Conservation (phyloP, 2,113 vertebrate genomes). For the Chaenogobius annularis region DNA sequence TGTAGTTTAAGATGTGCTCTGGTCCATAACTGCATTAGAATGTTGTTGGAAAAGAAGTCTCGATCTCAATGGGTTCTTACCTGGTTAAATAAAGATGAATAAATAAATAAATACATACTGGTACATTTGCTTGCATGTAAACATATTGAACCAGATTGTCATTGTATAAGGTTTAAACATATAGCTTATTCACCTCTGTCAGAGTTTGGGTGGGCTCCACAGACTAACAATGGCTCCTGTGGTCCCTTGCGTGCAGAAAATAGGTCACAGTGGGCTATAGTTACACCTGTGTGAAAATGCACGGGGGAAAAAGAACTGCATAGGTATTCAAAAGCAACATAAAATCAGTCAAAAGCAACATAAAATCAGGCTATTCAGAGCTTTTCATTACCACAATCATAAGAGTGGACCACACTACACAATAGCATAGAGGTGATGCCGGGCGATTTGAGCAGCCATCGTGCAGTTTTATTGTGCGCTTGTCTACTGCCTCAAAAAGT, state of each 20-base stretch:
- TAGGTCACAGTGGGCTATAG: constrained; percentile 53
- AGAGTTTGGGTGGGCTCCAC: constrained; percentile 39
- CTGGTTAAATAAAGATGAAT: too few relatives aligned
- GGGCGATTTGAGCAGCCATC: not conserved
- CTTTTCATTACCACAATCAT: constrained; percentile 55
- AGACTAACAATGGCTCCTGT: constrained; percentile 46
- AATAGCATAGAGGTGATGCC: not conserved
- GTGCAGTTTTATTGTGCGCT: not conserved
- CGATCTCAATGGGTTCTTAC: too few relatives aligned
- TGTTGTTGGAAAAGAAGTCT: too few relatives aligned
- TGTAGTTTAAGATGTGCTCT: not conserved
- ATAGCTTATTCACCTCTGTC: constrained; percentile 35
- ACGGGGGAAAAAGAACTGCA: constrained; percentile 37
- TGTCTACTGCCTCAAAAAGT: too few relatives aligned
- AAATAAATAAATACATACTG: too few relatives aligned
- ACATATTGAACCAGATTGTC: not conserved
- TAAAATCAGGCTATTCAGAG: constrained; percentile 24
- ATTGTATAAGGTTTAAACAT: constrained; percentile 34
- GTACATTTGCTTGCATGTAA: constrained; percentile 14
- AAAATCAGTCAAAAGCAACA: constrained; percentile 2
- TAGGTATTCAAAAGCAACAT: constrained; percentile 24
- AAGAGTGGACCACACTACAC: constrained; percentile 34
- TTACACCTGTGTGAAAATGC: constrained; percentile 56
- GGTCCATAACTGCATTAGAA: too few relatives aligned
- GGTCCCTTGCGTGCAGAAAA: constrained; percentile 46